Evolutionary conservation across 2,888 invertebrate genomes (phyloP).

Genomic region (Sinopyrophorus schimmeli): DNA sequence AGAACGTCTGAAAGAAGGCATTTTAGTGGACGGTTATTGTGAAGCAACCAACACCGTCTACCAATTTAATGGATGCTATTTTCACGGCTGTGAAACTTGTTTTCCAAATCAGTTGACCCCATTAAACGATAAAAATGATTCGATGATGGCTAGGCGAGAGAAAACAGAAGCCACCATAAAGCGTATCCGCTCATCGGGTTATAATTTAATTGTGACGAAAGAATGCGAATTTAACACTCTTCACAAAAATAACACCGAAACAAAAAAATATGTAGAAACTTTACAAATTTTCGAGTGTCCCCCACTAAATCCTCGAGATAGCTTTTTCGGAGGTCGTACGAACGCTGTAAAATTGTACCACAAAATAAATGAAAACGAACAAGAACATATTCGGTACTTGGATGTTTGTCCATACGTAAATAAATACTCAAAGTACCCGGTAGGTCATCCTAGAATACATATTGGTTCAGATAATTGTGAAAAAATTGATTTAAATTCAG

Average conservation of each 20-base stretch:
- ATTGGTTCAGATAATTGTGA: too few species aligned
- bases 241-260: too few species aligned
- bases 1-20: background rate
- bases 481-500: too few species aligned
- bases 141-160: too few species aligned
- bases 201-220: too few species aligned
- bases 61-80: conserved; percentile 15
- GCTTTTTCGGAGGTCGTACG: conserved; percentile 42
- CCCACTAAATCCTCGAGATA: too few species aligned
- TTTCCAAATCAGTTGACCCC: background rate
- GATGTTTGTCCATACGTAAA: conserved; percentile 42
- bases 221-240: too few species aligned
- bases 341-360: conserved; percentile 34
- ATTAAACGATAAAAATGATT: background rate
- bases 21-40: conserved; percentile 10
- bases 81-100: conserved; percentile 5
- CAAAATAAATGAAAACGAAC: conserved; percentile 31
- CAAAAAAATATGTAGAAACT: too few species aligned
- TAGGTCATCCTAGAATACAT: conserved; percentile 42
- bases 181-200: too few species aligned
- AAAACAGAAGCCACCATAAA: too few species aligned
- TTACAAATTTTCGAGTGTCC: too few species aligned
- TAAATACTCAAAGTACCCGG: conserved; percentile 40
- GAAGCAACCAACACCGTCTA: conserved; percentile 1
- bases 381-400: conserved; percentile 37